phyloP scores from a whole-genome alignment of 2,113 vertebrate genomes.

The Garra rufa region DNA sequence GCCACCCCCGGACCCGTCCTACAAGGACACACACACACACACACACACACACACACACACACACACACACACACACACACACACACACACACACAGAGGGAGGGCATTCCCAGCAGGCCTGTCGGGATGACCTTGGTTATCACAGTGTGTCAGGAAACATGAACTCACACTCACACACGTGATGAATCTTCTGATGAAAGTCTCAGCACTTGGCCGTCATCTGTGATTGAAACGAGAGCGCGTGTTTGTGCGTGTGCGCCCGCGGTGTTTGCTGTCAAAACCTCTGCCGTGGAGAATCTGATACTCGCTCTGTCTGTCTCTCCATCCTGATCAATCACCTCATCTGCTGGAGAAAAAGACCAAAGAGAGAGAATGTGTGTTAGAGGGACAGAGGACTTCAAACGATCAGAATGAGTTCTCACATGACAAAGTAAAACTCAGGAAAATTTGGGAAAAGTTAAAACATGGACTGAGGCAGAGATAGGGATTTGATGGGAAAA shows the following conservation, averaged over 20 bases:
- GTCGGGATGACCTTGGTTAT: conserved; percentile 39
- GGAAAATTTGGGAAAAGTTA: not conserved
- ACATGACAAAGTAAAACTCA: not conserved
- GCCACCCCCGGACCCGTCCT: conserved; percentile 24
- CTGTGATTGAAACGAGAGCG: not conserved
- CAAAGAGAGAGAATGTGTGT: not conserved
- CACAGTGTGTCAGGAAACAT: conserved; percentile 31
- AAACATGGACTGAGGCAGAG: not conserved
- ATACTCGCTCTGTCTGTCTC: not conserved
- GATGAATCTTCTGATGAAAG: not conserved
- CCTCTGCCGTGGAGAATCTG: not conserved
- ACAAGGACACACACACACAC: conserved; percentile 28
- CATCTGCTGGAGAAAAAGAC: not conserved
- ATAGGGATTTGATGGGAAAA: not conserved
- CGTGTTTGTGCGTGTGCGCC: not conserved
- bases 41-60: not conserved
- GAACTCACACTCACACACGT: conserved; percentile 15
- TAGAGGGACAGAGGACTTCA: not conserved
- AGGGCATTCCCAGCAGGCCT: conserved; percentile 30
- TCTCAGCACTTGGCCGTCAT: not conserved
- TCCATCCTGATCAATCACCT: not conserved
- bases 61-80: not conserved
- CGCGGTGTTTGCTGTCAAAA: not conserved
- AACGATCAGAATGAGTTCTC: not conserved
- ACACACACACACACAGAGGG: not conserved